phyloP scores from a whole-genome alignment of 2,797 vertebrate species.

The Agapornis canus region DNA sequence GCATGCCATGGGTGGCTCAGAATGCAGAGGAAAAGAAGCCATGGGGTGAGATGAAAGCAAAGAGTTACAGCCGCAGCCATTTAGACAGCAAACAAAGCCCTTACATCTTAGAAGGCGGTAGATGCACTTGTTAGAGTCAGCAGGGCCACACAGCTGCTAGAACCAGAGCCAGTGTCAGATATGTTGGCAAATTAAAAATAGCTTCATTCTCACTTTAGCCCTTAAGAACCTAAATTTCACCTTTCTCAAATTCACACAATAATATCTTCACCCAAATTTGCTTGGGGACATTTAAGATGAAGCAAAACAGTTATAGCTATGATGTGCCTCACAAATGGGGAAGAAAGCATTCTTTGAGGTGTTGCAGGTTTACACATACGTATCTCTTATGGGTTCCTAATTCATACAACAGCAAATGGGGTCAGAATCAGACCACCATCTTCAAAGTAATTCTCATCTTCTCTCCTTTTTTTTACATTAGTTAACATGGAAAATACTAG shows the following conservation, averaged over 20 bases:
- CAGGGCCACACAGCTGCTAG: fast-evolving
- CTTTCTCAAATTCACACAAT: not conserved
- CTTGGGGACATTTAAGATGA: not conserved
- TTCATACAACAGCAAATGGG: not conserved
- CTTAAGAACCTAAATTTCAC: not conserved
- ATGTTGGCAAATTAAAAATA: not conserved
- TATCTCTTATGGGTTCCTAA: not conserved
- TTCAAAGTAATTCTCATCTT: not conserved
- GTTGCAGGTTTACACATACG: not conserved
- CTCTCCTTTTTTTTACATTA: not conserved
- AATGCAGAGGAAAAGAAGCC: not conserved
- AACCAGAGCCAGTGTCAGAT: not conserved
- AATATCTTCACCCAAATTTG: not conserved
- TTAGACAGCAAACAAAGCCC: not conserved
- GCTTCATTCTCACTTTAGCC: not conserved
- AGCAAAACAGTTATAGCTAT: not conserved
- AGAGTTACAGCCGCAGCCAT: fast-evolving
- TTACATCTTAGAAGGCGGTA: not conserved
- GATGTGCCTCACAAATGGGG: not conserved
- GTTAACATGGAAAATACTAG: not conserved
- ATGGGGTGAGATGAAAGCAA: not conserved
- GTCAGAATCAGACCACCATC: not conserved
- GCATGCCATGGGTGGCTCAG: not conserved
- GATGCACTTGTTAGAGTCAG: not conserved
- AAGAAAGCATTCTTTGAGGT: not conserved